Conservation (phyloP, 2,888 invertebrate species). For the Exocentrus adspersus region DNA sequence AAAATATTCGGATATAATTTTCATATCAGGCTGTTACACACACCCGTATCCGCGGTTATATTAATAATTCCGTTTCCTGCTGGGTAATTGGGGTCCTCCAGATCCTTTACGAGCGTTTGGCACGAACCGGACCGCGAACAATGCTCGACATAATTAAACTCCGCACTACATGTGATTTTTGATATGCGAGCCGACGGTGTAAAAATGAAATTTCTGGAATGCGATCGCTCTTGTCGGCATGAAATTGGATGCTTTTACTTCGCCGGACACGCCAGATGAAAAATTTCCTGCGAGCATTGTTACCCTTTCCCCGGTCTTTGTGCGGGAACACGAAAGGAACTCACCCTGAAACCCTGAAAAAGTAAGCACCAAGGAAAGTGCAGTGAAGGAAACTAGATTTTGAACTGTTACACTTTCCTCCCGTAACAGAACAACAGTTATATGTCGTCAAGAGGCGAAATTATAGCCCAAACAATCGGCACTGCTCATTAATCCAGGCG, state of each 20-base stretch:
- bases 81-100: neutral
- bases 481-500: too few species aligned
- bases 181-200: constrained; percentile 20
- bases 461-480: too few species aligned
- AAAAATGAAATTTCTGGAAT: constrained; percentile 34
- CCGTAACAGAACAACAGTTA: too few species aligned
- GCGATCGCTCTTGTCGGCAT: constrained; percentile 29
- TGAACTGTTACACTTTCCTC: too few species aligned
- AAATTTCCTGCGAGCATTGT: constrained; percentile 28
- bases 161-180: constrained; percentile 25
- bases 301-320: constrained; percentile 25
- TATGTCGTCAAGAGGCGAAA: too few species aligned
- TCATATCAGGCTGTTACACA: neutral
- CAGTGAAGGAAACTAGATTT: neutral
- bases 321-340: constrained; percentile 13
- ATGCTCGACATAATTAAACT: constrained; percentile 28
- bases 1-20: neutral
- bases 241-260: constrained; percentile 35
- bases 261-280: constrained; percentile 16
- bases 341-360: constrained; percentile 6
- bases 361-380: neutral
- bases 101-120: constrained; percentile 23
- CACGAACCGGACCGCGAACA: constrained; percentile 21
- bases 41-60: neutral
- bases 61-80: neutral